Evolutionary conservation across 2,113 vertebrate genomes (phyloP).

Genomic region (Thryonomys swinderianus): DNA sequence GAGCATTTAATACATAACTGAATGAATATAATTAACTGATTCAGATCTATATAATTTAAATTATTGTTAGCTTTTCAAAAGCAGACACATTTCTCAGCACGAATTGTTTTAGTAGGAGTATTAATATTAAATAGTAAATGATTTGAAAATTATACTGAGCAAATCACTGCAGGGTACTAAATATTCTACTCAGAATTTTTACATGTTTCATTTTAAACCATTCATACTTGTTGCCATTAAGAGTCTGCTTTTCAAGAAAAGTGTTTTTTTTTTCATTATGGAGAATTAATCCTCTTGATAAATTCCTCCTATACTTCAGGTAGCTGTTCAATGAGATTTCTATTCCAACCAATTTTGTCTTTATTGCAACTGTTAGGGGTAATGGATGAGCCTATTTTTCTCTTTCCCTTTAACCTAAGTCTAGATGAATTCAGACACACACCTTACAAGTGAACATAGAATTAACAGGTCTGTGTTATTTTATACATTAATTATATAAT

Average conservation of each 20-base stretch:
- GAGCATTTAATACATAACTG: slow-evolving; percentile 44
- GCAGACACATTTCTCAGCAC: not conserved
- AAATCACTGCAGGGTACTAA: slow-evolving; percentile 35
- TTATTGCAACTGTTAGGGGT: slow-evolving; percentile 30
- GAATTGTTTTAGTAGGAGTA: slow-evolving; percentile 9
- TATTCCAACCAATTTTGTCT: slow-evolving; percentile 64
- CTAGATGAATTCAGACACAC: not conserved
- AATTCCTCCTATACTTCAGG: slow-evolving; percentile 31
- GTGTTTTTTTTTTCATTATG: slow-evolving; percentile 52
- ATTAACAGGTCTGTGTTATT: not conserved
- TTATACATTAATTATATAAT: not conserved
- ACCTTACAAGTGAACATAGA: not conserved
- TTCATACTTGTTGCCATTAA: slow-evolving; percentile 46
- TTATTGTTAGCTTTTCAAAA: slow-evolving; percentile 60
- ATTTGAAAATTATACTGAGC: slow-evolving; percentile 51
- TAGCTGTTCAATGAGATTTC: slow-evolving; percentile 45
- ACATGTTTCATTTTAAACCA: slow-evolving; percentile 40
- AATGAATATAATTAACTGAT: slow-evolving; percentile 42
- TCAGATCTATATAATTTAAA: slow-evolving; percentile 18
- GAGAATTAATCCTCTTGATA: slow-evolving; percentile 64
- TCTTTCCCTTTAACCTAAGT: not conserved
- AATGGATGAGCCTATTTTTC: not conserved
- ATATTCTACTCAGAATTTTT: slow-evolving; percentile 1
- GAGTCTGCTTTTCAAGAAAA: slow-evolving; percentile 43
- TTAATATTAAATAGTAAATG: slow-evolving; percentile 54